Conservation (phyloP, 30 jellyfish, hydroid and myxozoan species). For the Pelagia noctiluca region DNA sequence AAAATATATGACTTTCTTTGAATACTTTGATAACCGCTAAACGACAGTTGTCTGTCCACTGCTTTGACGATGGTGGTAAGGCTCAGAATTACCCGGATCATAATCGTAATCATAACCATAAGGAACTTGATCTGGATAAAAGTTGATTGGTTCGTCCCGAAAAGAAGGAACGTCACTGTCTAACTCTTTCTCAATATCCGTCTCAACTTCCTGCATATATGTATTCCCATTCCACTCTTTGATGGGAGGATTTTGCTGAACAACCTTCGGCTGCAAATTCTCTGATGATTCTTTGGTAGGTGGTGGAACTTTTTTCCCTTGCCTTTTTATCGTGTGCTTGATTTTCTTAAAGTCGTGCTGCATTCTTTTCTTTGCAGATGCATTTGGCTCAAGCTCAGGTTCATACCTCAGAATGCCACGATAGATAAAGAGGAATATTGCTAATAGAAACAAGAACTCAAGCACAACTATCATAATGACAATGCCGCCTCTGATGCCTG, state of each 20-base stretch:
- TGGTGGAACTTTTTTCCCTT: background rate
- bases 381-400: conserved; percentile 2
- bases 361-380: conserved; percentile 6
- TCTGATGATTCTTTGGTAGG: background rate
- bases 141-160: background rate
- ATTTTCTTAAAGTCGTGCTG: conserved; percentile 5
- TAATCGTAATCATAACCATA: background rate
- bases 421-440: conserved; percentile 37
- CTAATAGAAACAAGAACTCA: conserved; percentile 25
- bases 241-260: background rate
- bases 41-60: background rate
- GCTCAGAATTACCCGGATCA: background rate
- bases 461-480: conserved; percentile 19
- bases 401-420: conserved; percentile 24
- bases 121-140: background rate
- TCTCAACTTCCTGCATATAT: background rate
- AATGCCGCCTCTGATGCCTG: conserved; percentile 1
- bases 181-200: background rate
- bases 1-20: too few species aligned
- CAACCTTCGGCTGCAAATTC: background rate
- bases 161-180: background rate
- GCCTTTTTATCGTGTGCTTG: background rate
- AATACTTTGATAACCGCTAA: too few species aligned
- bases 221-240: background rate
- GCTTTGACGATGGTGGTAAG: too few species aligned